These are phyloP conservation scores for Heliocidaris tuberculata DNA, from an alignment of 35 echinoderm and acorn worm species.

Conservation along the genomic window DNA sequence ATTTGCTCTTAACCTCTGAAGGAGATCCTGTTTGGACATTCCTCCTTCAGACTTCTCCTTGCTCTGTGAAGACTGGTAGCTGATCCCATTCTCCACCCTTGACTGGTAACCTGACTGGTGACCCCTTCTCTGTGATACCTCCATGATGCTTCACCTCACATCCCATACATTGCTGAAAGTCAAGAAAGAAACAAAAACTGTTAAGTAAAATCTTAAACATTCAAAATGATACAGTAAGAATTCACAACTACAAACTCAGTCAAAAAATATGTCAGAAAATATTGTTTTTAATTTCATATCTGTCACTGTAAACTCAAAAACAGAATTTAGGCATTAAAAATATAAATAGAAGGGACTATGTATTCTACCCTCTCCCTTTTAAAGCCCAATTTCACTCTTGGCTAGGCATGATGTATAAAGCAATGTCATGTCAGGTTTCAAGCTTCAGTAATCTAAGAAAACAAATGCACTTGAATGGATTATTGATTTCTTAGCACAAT, in stretches of 20 bases:
- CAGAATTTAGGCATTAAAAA: no score
- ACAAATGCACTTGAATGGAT: neutral
- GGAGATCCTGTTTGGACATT: constrained; percentile 39
- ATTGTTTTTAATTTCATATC: no score
- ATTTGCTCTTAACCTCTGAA: constrained; percentile 37
- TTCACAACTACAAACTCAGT: no score
- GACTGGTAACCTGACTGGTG: neutral
- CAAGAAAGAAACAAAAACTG: neutral
- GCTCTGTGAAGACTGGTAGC: neutral
- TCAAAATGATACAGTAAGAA: no score
- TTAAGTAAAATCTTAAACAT: neutral
- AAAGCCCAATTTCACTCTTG: neutral
- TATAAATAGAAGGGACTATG: no score
- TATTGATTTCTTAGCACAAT: neutral
- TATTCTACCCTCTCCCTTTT: no score
- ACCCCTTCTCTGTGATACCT: constrained; percentile 9
- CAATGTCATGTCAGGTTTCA: neutral
- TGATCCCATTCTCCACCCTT: constrained; percentile 15
- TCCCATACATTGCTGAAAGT: neutral
- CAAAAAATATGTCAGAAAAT: no score
- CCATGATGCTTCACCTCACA: constrained; percentile 6
- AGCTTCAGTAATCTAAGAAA: neutral
- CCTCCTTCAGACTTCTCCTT: neutral
- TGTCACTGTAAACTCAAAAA: no score
- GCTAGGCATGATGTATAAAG: neutral